Evolutionary conservation across 2,797 vertebrate genomes (phyloP).

Genomic region (Zenarchopterus dispar): DNA sequence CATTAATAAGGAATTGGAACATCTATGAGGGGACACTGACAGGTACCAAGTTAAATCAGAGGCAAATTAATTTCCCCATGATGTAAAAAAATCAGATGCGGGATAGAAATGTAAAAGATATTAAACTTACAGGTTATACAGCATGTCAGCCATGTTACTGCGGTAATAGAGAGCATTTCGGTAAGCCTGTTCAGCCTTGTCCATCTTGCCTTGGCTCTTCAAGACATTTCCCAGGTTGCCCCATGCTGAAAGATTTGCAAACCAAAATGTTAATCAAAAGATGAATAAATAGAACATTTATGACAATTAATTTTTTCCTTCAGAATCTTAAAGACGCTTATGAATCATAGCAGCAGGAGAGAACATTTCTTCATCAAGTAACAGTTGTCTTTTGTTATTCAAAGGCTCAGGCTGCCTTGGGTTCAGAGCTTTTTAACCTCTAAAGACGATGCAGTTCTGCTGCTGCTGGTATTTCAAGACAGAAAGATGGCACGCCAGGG

Average conservation of each 20-base stretch:
- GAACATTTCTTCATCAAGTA: constrained; percentile 17
- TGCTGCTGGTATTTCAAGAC: constrained; percentile 31
- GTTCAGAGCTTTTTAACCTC: constrained; percentile 25
- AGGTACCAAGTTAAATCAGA: neutral
- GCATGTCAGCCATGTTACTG: constrained; percentile 99
- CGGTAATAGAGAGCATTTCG: constrained; percentile 97
- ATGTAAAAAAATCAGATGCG: neutral
- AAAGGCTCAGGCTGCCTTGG: constrained; percentile 14
- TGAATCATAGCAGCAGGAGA: constrained; percentile 24
- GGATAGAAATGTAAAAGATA: neutral
- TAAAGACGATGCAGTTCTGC: constrained; percentile 19
- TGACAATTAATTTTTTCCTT: neutral
- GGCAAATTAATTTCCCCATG: neutral
- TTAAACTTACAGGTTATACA: constrained; percentile 96
- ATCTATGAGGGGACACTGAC: neutral
- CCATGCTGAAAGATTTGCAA: constrained; percentile 89
- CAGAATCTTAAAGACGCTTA: constrained; percentile 11
- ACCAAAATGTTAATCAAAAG: constrained; percentile 51
- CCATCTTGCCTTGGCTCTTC: constrained; percentile 97
- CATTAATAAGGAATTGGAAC: neutral
- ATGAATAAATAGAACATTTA: constrained; percentile 8
- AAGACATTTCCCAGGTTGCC: constrained; percentile 99
- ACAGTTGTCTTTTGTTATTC: constrained; percentile 40
- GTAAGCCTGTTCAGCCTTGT: constrained; percentile 94
- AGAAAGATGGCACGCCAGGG: constrained; percentile 36